A percentile compares a stretch with the other conserved stretches of the same genome.
Conservation (phyloP, 2,797 vertebrate species). For the Manis javanica region DNA sequence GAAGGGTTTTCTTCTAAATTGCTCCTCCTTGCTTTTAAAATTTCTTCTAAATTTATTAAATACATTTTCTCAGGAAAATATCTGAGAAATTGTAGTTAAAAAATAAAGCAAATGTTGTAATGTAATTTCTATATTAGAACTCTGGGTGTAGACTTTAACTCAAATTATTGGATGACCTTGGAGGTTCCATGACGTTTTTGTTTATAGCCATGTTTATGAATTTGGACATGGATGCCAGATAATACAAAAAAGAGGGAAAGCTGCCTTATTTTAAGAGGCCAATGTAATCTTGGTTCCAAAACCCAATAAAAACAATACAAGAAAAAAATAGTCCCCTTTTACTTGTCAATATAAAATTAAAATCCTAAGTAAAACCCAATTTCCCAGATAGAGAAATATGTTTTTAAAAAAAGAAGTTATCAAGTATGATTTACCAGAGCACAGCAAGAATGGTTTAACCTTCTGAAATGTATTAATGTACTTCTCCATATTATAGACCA, state of each 20-base stretch:
- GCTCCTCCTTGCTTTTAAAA: neutral
- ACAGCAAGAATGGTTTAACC: neutral
- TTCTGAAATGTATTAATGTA: neutral
- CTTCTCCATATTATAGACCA: neutral
- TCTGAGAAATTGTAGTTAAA: neutral
- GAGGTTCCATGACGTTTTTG: neutral
- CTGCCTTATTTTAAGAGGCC: neutral
- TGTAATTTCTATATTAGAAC: neutral
- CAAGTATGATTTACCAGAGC: neutral
- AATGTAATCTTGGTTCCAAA: neutral
- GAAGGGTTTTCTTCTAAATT: neutral
- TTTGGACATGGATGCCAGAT: neutral
- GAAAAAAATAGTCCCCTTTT: neutral
- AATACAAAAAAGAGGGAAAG: neutral
- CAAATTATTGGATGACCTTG: neutral
- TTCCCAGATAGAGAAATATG: neutral
- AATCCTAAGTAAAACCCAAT: neutral
- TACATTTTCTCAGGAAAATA: neutral
- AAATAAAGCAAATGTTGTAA: neutral
- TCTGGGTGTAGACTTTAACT: neutral
- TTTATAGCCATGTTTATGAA: neutral
- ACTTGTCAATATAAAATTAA: constrained; percentile 31
- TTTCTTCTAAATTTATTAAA: neutral
- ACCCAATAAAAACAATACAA: neutral
- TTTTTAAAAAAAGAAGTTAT: neutral